Base-by-base conservation (phyloP, 2,797 vertebrate genomes). In the Acropternis orthonyx region DNA sequence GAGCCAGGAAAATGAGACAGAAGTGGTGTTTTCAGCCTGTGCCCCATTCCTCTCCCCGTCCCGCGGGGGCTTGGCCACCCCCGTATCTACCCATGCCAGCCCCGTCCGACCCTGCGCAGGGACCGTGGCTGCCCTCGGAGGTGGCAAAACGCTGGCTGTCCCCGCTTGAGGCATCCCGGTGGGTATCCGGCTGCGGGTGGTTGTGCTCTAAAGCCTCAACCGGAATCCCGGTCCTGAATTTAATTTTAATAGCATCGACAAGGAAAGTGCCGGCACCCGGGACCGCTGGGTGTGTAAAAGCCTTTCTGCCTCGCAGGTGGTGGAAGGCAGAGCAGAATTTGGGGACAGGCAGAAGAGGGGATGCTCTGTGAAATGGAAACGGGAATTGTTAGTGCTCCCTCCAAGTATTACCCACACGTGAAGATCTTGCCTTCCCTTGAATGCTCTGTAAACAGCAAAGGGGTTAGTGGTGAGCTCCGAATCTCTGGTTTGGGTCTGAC, bases 41-140 rank as follows among this genome's bases (percentile, higher is more conserved):
- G 21, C 20, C 14, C 10, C 28, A 6, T 24, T 43, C 32, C 23
- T 93, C 26, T 61, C 66, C 27, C 27, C 2, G 6, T 90, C 62
- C 76, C 13, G 2, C 2, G 2, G 26, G 30, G 49, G 2, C 20
- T 19, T 23, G 44, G n/a, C 34, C 14, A 1, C 34, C 55, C 30
- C 39, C 5, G 39, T 36, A 6, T 12, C 14, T n/a, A 17, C 22
- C 13, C 41, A n/a, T 9, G 39, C 39, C 10, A 1, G 23, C 48
- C 41, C 39, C 4, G 34, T 4, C 19, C 5, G 5, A 18, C 34
- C 39, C 18, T 5, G 21, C 13, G 0, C 15, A 11, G 26, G n/a
- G 14, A 21, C 9, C 0, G n/a, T 32, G 12, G 7, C 78, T 37
- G 34, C 24, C 39, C 23, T 0, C 30, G 20, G 24, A 56, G 27